phyloP scores from a whole-genome alignment of 2,888 invertebrate genomes.

The Leptinotarsa peninsularis region DNA sequence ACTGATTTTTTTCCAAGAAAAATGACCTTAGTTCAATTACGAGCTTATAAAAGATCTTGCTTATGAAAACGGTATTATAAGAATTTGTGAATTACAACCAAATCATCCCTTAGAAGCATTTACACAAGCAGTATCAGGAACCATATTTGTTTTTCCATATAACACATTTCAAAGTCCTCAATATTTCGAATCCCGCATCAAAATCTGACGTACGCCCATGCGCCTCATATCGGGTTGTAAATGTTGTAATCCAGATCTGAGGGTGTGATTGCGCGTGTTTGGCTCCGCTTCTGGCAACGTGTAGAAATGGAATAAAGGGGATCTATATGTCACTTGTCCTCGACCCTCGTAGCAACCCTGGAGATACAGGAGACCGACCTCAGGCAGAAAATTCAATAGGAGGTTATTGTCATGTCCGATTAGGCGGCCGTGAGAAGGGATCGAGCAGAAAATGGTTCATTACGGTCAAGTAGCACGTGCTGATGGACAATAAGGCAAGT shows the following conservation, averaged over 20 bases:
- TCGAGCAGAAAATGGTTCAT: background rate
- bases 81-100: too few species aligned
- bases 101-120: too few species aligned
- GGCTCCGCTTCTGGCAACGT: constrained; percentile 51
- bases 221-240: constrained; percentile 52
- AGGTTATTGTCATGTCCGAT: constrained; percentile 11
- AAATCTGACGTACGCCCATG: constrained; percentile 12
- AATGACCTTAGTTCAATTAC: too few species aligned
- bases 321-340: constrained; percentile 58
- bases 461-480: background rate
- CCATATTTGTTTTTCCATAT: too few species aligned
- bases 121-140: too few species aligned
- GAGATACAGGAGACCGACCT: constrained; percentile 11
- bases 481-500: background rate
- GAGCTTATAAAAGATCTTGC: too few species aligned
- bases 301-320: constrained; percentile 53
- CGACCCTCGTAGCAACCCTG: constrained; percentile 33
- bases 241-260: constrained; percentile 62
- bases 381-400: constrained; percentile 6
- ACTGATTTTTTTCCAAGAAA: too few species aligned
- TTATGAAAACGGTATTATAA: too few species aligned
- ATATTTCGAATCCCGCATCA: background rate
- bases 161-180: too few species aligned
- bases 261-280: constrained; percentile 61
- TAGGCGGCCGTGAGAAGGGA: background rate